These are phyloP conservation scores for Bergia puertoricense DNA, from an alignment of 92 coral and sea anemone species.

Conservation along the genomic window DNA sequence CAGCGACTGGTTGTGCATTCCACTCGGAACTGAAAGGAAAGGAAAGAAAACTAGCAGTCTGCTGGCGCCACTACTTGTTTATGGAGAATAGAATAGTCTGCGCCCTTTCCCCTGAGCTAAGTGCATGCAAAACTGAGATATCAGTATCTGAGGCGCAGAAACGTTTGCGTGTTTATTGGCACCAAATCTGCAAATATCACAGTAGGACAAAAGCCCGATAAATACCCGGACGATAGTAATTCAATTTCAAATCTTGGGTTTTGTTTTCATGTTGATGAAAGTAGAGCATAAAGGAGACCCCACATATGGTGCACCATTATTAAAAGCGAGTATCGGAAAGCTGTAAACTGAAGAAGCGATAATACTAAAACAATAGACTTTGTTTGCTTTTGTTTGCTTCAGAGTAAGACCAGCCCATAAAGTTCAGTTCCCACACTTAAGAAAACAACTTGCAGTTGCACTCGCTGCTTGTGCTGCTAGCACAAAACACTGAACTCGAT, in stretches of 20 bases:
- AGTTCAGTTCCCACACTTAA: not conserved
- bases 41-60: not conserved
- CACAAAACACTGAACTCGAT: conserved; percentile 9
- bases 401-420: not conserved
- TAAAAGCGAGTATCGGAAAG: not conserved
- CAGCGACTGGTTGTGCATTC: not conserved
- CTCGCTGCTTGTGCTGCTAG: not conserved
- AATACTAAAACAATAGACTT: not conserved
- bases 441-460: not conserved
- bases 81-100: not conserved
- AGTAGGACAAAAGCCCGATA: conserved; percentile 13
- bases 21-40: not conserved
- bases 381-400: not conserved
- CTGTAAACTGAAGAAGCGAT: not conserved
- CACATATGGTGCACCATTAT: not conserved
- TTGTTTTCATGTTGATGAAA: not conserved
- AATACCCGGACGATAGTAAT: conserved; percentile 4
- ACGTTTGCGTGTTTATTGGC: not conserved
- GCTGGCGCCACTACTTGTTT: conserved; percentile 16
- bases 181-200: not conserved
- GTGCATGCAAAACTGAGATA: conserved; percentile 16
- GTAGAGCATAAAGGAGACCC: not conserved
- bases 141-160: not conserved
- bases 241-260: not conserved
- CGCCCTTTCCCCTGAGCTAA: not conserved